Evolutionary conservation across 2,797 vertebrate species (phyloP).

Genomic region (Amphiprion clarkii): DNA sequence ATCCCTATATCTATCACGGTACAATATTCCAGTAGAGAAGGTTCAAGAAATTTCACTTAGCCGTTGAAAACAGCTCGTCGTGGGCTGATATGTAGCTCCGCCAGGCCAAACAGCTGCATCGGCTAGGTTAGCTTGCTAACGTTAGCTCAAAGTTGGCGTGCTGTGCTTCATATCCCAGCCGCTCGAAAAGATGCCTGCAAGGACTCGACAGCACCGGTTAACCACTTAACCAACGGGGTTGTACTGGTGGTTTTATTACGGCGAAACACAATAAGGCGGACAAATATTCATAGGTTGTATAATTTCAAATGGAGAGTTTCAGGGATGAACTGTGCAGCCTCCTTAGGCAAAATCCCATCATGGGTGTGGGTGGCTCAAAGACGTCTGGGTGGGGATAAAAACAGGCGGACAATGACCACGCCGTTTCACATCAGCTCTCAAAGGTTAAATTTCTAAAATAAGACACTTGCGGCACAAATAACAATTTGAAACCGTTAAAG

Average conservation of each 20-base stretch:
- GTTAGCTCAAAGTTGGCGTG: slow-evolving; percentile 79
- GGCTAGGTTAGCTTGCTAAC: slow-evolving; percentile 70
- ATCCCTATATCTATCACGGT: neutral
- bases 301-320: slow-evolving; percentile 15
- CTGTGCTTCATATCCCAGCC: slow-evolving; percentile 46
- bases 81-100: neutral
- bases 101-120: slow-evolving; percentile 69
- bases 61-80: neutral
- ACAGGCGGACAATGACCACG: slow-evolving; percentile 66
- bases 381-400: slow-evolving; percentile 71
- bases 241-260: fast-evolving
- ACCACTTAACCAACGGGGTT: neutral
- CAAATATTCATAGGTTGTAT: fast-evolving
- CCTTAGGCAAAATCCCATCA: slow-evolving; percentile 56
- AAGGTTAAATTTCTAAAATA: neutral
- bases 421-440: neutral
- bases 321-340: slow-evolving; percentile 44
- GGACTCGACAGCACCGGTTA: slow-evolving; percentile 9
- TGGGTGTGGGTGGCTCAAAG: slow-evolving; percentile 77
- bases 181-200: slow-evolving; percentile 43
- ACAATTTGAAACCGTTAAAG: neutral
- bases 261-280: fast-evolving
- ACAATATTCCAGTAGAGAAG: neutral
- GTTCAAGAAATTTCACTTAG: too few species aligned
- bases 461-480: neutral